Evolutionary conservation across 2,113 vertebrate species (phyloP), one percentile per base, ranked within the genome.

Genomic region (Columbina picui): DNA sequence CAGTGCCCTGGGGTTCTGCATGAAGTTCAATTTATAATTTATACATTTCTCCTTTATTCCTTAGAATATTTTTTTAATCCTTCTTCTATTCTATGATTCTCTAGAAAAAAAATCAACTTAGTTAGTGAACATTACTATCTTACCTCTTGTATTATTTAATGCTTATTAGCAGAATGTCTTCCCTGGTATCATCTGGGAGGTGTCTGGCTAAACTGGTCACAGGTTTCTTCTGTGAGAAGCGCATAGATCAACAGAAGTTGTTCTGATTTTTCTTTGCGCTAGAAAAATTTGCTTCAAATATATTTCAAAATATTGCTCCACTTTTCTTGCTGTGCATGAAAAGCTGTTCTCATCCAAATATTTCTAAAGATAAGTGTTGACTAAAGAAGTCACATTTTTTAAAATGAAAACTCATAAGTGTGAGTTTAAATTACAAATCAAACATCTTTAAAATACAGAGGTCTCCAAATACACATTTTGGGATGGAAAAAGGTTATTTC

Each of bases 391-490:
- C 61, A 23, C 10, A 21, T 12, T 76, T 80, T 71, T 25, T 0
- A 1, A 39, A 76, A 79, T 52, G 0, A 68, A 87, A 87, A 93
- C 5, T 68, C 4, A 22, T 1, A 14, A 9, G 1, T 0, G 2
- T 32, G 10, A 3, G 3, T 76, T 95, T 89, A 69, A 78, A 77
- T 70, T 73, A 59, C 43, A 90, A 84, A 81, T 39, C 21, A 64
- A 89, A 9, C 12, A 32, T 21, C 5, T 77, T 57, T 63, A 83
- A 89, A 84, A 60, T 39, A 50, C 6, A 91, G 36, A 49, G 3
- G 7, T 49, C 25, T 83, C 26, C 25, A 61, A 75, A 63, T 36
- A 69, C 7, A 80, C 47, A 69, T 61, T 73, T 85, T 53, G 69
- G 23, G 17, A 76, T 30, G 18, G 21, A 76, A 73, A 75, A 87